Conservation (phyloP, 1,140 invertebrate species). For the Saccostrea cuccullata region DNA sequence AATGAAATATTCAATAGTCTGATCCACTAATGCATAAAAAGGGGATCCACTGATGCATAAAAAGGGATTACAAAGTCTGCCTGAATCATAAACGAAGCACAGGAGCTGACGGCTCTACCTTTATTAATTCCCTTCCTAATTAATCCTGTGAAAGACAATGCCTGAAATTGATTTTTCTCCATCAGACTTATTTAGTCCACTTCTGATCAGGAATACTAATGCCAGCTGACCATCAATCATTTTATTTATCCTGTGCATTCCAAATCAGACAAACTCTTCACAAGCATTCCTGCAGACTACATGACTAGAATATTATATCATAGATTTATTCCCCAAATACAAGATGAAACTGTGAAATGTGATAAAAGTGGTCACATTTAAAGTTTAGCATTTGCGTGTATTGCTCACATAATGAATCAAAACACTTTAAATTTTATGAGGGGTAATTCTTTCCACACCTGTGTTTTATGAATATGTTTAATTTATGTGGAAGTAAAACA, state of each 20-base stretch:
- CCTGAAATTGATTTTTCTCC: not conserved
- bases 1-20: not conserved
- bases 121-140: not conserved
- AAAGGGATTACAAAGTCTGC: not conserved
- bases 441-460: too few relatives aligned
- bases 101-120: not conserved
- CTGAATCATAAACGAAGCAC: not conserved
- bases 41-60: too few relatives aligned
- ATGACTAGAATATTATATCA: too few relatives aligned
- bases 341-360: too few relatives aligned
- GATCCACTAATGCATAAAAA: not conserved
- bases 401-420: too few relatives aligned
- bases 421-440: too few relatives aligned
- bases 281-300: too few relatives aligned
- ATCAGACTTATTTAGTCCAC: not conserved
- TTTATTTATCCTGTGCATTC: not conserved
- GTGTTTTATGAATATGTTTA: too few relatives aligned
- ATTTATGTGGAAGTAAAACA: too few relatives aligned
- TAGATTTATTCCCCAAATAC: too few relatives aligned
- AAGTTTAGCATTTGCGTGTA: too few relatives aligned
- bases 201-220: constrained; percentile 7
- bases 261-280: not conserved
- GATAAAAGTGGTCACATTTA: too few relatives aligned
- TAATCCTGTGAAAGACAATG: not conserved
- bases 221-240: not conserved